phyloP scores from a whole-genome alignment of 2,888 invertebrate genomes.

The Phengaris arion region DNA sequence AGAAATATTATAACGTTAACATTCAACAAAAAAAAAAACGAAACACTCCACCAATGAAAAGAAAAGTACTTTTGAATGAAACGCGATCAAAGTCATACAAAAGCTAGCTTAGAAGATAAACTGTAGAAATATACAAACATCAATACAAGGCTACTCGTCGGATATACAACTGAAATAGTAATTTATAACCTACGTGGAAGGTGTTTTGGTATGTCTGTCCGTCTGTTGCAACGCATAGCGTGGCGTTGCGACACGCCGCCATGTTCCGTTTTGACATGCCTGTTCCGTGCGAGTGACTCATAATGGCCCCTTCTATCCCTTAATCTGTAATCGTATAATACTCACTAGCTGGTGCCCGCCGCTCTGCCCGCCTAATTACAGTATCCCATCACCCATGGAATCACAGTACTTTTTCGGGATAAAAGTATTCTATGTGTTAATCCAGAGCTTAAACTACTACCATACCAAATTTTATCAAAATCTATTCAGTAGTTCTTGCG shows the following conservation, averaged over 20 bases:
- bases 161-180: conserved; percentile 19
- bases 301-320: conserved; percentile 9
- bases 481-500: too few species aligned
- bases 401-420: too few species aligned
- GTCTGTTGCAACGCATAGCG: conserved; percentile 19
- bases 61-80: neutral
- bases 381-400: too few species aligned
- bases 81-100: neutral
- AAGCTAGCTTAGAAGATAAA: neutral
- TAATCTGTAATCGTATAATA: neutral
- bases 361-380: too few species aligned
- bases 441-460: too few species aligned
- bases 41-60: too few species aligned
- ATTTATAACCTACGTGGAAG: conserved; percentile 23
- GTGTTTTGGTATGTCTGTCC: conserved; percentile 16
- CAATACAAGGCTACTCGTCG: conserved; percentile 3
- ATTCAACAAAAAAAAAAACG: too few species aligned
- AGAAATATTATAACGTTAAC: too few species aligned
- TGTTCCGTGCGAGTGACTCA: conserved; percentile 22
- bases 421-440: too few species aligned
- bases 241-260: conserved; percentile 7
- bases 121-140: too few species aligned
- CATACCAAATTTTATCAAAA: too few species aligned
- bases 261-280: conserved; percentile 22
- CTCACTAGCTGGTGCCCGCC: too few species aligned